Percentiles rank a stretch among this genome's conserved stretches.
Conservation (phyloP, 1,140 invertebrate genomes). For the Drosophila oshimai region DNA sequence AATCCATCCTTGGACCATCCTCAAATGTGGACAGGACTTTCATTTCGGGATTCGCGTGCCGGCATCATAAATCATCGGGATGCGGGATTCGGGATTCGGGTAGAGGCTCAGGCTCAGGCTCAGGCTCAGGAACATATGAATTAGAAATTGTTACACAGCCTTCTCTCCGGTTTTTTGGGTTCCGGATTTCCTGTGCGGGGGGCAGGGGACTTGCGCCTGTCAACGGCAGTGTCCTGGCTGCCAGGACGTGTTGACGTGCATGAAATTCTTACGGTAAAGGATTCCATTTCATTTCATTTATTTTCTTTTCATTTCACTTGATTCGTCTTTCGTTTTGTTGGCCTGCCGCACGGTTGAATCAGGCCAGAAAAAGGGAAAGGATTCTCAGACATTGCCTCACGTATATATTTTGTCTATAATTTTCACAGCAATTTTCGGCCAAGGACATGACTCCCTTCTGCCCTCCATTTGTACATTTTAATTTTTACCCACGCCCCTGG, state of each 20-base stretch:
- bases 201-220: conserved; percentile 32
- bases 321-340: conserved; percentile 43
- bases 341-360: conserved; percentile 61
- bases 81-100: background rate
- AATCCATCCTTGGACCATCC: background rate
- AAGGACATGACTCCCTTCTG: background rate
- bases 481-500: conserved; percentile 8
- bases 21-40: conserved; percentile 38
- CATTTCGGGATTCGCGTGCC: conserved; percentile 68
- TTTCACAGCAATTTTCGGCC: conserved; percentile 38
- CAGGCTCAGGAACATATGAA: conserved; percentile 67
- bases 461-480: conserved; percentile 11
- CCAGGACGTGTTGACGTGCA: conserved; percentile 76
- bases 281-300: conserved; percentile 67
- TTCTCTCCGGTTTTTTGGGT: background rate
- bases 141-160: conserved; percentile 73
- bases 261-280: conserved; percentile 79
- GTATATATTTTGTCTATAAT: conserved; percentile 55
- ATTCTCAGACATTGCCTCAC: conserved; percentile 44
- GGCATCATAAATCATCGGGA: conserved; percentile 69
- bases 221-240: conserved; percentile 55
- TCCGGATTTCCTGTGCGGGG: conserved; percentile 6
- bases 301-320: conserved; percentile 35
- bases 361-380: conserved; percentile 39
- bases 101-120: background rate